phyloP scores from a whole-genome alignment of 2,797 vertebrate species.

The Rhinatrema bivittatum region DNA sequence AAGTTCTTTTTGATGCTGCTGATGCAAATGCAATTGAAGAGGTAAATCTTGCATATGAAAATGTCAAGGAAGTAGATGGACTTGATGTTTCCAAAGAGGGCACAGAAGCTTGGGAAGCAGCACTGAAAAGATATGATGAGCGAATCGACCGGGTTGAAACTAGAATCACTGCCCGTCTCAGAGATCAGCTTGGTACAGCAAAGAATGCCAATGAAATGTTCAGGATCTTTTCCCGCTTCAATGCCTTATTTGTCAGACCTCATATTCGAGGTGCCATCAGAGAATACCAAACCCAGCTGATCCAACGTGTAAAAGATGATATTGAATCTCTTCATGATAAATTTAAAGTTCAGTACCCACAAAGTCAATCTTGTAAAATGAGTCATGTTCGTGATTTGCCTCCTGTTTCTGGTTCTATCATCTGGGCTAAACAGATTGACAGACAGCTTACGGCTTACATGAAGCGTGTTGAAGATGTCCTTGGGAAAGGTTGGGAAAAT shows the following conservation, averaged over 20 bases:
- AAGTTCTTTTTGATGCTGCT: slow-evolving; percentile 92
- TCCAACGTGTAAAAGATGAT: slow-evolving; percentile 96
- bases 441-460: slow-evolving; percentile 96
- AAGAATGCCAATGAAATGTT: slow-evolving; percentile 99
- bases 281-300: slow-evolving; percentile 94
- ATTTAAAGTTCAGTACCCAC: slow-evolving; percentile 97
- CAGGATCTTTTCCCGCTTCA: slow-evolving; percentile 96
- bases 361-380: slow-evolving; percentile 98
- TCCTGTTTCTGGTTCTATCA: slow-evolving; percentile 93
- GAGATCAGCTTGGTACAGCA: slow-evolving; percentile 93
- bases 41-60: slow-evolving; percentile 96
- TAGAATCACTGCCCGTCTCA: slow-evolving; percentile 90
- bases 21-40: slow-evolving; percentile 97
- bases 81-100: slow-evolving; percentile 97
- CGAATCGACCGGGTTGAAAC: slow-evolving; percentile 96
- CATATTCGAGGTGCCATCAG: slow-evolving; percentile 96
- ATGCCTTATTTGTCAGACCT: slow-evolving; percentile 91
- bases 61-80: slow-evolving; percentile 96
- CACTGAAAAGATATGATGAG: slow-evolving; percentile 95
- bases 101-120: slow-evolving; percentile 95
- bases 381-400: slow-evolving; percentile 94
- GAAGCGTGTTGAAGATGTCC: slow-evolving; percentile 96
- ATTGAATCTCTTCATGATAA: slow-evolving; percentile 97
- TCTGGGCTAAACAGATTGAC: slow-evolving; percentile 98
- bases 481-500: slow-evolving; percentile 98